Evolutionary conservation across 2,888 invertebrate genomes (phyloP).

Genomic region (Ryuthela nishihirai): DNA sequence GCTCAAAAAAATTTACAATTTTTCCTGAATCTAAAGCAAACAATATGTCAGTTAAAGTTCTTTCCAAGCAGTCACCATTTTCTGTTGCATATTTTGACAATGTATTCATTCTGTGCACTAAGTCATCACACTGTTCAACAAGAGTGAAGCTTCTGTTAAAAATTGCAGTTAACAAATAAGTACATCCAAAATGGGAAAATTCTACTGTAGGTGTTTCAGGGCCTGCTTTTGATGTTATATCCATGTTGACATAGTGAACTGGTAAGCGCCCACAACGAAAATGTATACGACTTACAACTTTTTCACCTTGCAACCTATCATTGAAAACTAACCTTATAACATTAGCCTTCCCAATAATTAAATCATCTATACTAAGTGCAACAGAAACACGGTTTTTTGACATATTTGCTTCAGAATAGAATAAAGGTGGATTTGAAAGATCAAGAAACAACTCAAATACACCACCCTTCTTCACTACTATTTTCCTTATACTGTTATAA

Average conservation of each 20-base stretch:
- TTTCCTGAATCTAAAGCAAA: constrained; percentile 10
- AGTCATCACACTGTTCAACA: constrained; percentile 1
- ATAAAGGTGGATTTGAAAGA: constrained; percentile 6
- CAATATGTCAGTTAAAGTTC: constrained; percentile 1
- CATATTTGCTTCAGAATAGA: background rate
- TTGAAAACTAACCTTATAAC: background rate
- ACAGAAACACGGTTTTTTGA: background rate
- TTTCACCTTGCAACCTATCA: background rate
- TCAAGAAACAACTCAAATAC: constrained; percentile 4
- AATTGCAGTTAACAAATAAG: constrained; percentile 11
- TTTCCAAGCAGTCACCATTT: constrained; percentile 5
- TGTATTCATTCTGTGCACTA: background rate
- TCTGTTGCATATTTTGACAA: background rate
- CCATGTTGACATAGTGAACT: constrained; percentile 8
- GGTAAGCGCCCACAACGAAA: constrained; percentile 11
- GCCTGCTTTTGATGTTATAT: background rate
- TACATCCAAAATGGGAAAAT: constrained; percentile 17
- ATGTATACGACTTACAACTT: constrained; percentile 5
- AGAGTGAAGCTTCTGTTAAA: constrained; percentile 7
- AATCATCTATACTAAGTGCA: background rate
- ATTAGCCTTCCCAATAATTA: constrained; percentile 4
- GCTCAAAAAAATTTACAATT: constrained; percentile 8
- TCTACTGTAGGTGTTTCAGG: background rate
- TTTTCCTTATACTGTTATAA: constrained; percentile 5
- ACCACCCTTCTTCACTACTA: background rate